Conservation (phyloP, 2,113 vertebrate species). For the Leucopsar rothschildi region DNA sequence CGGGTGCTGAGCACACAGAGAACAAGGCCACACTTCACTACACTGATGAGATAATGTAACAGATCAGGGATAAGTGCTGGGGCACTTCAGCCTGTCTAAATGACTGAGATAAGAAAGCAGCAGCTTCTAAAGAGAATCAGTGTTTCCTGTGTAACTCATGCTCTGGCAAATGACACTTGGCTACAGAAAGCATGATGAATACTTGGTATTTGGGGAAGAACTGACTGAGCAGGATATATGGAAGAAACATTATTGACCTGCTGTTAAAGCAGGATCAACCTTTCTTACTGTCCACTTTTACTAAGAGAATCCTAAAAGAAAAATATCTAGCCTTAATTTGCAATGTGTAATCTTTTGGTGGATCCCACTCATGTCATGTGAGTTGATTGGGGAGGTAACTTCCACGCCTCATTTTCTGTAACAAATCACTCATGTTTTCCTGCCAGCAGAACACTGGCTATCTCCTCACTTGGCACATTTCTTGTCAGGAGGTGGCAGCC, state of each 20-base stretch:
- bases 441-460: not conserved
- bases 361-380: not conserved
- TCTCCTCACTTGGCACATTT: not conserved
- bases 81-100: not conserved
- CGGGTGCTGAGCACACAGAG: not conserved
- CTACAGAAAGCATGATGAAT: not conserved
- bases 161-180: not conserved
- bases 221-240: not conserved
- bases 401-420: rapidly evolving
- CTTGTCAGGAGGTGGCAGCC: not conserved
- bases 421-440: not conserved
- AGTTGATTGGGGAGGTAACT: not conserved
- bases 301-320: not conserved
- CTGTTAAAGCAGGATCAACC: not conserved
- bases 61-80: not conserved
- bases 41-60: not conserved
- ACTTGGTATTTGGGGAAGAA: not conserved
- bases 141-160: not conserved
- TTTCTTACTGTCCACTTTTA: not conserved
- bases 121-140: not conserved
- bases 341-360: not conserved
- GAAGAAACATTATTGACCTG: not conserved
- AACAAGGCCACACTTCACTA: not conserved
- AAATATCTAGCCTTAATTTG: not conserved
- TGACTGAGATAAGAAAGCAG: not conserved